Base-by-base conservation (phyloP, 2,888 invertebrate species). In the Quadriops clusia region DNA sequence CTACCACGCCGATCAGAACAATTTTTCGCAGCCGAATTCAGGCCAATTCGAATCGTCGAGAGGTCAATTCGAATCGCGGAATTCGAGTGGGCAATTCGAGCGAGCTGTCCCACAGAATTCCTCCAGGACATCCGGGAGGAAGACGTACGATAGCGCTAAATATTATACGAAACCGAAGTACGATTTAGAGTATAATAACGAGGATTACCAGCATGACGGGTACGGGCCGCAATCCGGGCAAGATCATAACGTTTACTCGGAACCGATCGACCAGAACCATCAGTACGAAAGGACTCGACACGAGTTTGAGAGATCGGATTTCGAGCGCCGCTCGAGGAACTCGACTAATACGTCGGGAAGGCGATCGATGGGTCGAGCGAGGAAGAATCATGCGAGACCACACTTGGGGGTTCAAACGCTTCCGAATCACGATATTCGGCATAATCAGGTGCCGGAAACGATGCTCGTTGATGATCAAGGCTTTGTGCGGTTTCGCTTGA, bases 381-480 rank as follows among this genome's bases (percentile, higher is more conserved):
- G 67, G 54, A 45, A 68, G 54, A 49, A 63, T 60, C 58, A 43
- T 61, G 64, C 61, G 51, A 46, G 56, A 31, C 56, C 56, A 1
- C 69, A 69, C 34, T 60, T 69, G 38, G 68, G 70, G 4, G 68
- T 38, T 54, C 74, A 53, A 63, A 74, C 64, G 47, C 63, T 54
- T 62, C 73, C 60, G 3, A 51, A 67, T 44, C 70, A 70, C 47
- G 71, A 67, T 46, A 58, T 64, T 4, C 57, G 62, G 46, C 65
- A 72, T 49, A 53, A 64, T 48, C 66, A 70, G 40, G 66, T 71
- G 26, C 67, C 70, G 45, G 56, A 65, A 34, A 74, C 85, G 43
- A 86, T 89, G 84, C 63, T 89, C 39, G 85, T 87, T n/a, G 82
- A 85, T 37, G 89, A 90, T 53, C 83, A 87, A 51, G 87, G 89